Percentiles rank a stretch among this genome's conserved stretches.
Conservation (phyloP, 2,888 invertebrate genomes). For the Phasia obesa region DNA sequence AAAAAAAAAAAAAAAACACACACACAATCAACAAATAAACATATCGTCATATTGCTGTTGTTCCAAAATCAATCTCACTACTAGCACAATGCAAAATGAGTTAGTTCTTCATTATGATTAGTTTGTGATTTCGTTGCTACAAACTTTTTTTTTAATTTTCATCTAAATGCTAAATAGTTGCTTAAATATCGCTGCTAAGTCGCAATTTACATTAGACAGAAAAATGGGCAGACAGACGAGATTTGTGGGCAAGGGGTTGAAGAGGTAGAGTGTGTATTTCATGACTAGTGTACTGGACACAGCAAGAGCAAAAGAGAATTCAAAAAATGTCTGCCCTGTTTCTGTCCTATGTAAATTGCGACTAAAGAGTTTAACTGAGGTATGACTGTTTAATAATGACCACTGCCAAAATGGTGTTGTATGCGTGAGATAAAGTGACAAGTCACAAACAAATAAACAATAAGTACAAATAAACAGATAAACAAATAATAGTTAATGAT, state of each 20-base stretch:
- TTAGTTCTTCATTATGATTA: slow-evolving; percentile 49
- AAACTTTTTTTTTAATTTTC: slow-evolving; percentile 26
- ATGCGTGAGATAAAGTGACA: slow-evolving; percentile 55
- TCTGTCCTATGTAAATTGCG: too few relatives aligned
- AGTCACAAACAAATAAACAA: slow-evolving; percentile 9
- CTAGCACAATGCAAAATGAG: slow-evolving; percentile 10
- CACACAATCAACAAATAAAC: slow-evolving; percentile 24
- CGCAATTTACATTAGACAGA: too few relatives aligned
- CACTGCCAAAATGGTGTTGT: slow-evolving; percentile 57
- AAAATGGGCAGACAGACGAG: too few relatives aligned
- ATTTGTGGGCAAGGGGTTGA: too few relatives aligned
- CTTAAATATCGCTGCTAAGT: slow-evolving; percentile 49
- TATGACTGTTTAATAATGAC: slow-evolving; percentile 35
- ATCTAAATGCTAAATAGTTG: slow-evolving; percentile 69
- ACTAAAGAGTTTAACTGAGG: background rate
- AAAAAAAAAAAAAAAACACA: background rate
- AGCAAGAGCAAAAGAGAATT: too few relatives aligned
- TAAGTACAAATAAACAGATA: slow-evolving; percentile 2
- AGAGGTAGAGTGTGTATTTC: too few relatives aligned
- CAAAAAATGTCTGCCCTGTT: too few relatives aligned
- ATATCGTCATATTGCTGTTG: slow-evolving; percentile 36
- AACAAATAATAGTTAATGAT: too few relatives aligned
- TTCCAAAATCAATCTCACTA: slow-evolving; percentile 22
- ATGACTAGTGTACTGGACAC: too few relatives aligned
- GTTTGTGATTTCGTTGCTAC: slow-evolving; percentile 10